Evolutionary conservation across 2,888 invertebrate species (phyloP), one percentile per base, ranked within the genome.

Genomic region (Chrysotoxum bicinctum): DNA sequence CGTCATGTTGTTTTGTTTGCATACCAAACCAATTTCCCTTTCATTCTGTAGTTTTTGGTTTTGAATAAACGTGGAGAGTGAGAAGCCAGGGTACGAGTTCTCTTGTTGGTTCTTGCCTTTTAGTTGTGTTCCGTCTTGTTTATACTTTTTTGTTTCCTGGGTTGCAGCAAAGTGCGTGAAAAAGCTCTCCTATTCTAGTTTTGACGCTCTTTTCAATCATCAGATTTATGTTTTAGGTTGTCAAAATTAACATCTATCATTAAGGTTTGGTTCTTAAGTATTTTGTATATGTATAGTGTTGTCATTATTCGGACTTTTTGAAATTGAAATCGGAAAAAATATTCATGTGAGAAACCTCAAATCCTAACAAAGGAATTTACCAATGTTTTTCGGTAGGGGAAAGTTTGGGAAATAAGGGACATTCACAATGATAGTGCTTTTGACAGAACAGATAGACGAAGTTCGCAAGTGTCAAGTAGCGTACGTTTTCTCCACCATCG

Each of bases 321-420:
- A n/a, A n/a, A 37, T 37, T 30, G 35, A 69, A 37, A 52, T 12
- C 14, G 7, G 19, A 40, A 40, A 12, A 16, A 37, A 50, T 43
- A 14, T 48, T 37, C 23, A 4, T 40, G 10, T 58, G 35, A 45
- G 43, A 58, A 74, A 64, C 50, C 3, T 19, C 35, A 50, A 76
- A 84, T 48, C 80, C 80, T 76, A 84, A 84, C 72, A 80, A 80
- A 76, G 72, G 32, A 60, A n/a, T n/a, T n/a, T n/a, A 50, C 16
- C 48, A 48, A 50, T 9, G 16, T 21, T 48, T 64, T 48, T 58
- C 1, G 10, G 30, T 30, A 10, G 30, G 73, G 30, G 30, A 35
- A 70, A 40, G 10, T 37, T 45, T 35, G 32, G 40, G 69, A 56
- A 58, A 30, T 19, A 10, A n/a, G 37, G 19, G 14, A 23, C 10